These are phyloP conservation scores for Tychaedon coryphoeus DNA, from an alignment of 2,113 vertebrate species.

Conservation along the genomic window DNA sequence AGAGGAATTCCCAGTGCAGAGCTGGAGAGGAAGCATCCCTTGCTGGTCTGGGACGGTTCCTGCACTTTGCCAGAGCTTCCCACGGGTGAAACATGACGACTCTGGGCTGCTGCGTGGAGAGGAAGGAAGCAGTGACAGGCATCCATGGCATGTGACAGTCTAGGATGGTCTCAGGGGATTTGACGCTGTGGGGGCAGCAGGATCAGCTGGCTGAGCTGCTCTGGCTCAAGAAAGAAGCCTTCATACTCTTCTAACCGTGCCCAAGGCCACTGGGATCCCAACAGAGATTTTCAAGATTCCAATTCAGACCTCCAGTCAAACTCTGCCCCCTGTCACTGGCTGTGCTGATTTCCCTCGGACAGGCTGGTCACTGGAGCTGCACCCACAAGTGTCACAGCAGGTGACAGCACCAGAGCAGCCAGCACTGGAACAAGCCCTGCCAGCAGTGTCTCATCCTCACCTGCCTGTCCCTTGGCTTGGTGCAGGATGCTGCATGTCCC, in stretches of 20 bases:
- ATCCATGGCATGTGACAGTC: neutral
- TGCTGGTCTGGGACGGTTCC: neutral
- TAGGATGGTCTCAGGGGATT: neutral
- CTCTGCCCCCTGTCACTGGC: neutral
- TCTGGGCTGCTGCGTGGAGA: neutral
- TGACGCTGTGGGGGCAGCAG: neutral
- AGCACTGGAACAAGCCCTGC: neutral
- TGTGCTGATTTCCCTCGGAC: neutral
- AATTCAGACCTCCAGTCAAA: neutral
- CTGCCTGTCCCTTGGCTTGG: neutral
- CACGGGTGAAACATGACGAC: rapidly evolving
- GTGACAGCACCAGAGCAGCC: neutral
- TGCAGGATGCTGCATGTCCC: neutral
- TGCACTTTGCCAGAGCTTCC: neutral
- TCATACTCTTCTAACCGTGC: rapidly evolving
- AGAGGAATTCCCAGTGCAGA: slow-evolving; percentile 52
- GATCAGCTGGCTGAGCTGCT: neutral
- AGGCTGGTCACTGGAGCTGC: neutral
- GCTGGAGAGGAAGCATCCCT: neutral
- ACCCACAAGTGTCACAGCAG: neutral
- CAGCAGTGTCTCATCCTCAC: neutral
- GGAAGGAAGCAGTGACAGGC: neutral
- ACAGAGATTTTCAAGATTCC: neutral
- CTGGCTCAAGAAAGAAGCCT: neutral
- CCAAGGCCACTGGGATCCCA: neutral